Conservation (phyloP, 1,140 invertebrate species). For the Cyclargus thomasi region DNA sequence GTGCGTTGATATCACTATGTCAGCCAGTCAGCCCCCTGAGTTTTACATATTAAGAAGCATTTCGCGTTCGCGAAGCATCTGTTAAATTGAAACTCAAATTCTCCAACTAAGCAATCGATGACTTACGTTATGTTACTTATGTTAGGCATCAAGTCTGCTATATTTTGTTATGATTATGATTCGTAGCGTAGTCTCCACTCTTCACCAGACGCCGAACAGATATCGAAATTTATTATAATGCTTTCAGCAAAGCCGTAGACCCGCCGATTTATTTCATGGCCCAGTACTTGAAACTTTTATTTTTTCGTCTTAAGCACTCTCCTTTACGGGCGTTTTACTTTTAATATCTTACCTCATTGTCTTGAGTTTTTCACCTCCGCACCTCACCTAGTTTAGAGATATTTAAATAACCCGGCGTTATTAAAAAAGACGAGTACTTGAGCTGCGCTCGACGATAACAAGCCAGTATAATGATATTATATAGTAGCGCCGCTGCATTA, state of each 20-base stretch:
- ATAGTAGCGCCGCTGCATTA: not conserved
- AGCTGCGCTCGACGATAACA: conserved; percentile 3
- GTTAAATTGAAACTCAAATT: too few species aligned
- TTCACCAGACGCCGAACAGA: too few species aligned
- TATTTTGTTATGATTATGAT: too few species aligned
- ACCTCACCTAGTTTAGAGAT: conserved; percentile 21
- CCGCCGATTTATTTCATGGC: conserved; percentile 17
- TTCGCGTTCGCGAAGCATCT: too few species aligned
- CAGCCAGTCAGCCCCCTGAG: too few species aligned
- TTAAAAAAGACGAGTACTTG: conserved; percentile 15
- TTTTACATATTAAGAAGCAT: too few species aligned
- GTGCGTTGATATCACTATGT: too few species aligned
- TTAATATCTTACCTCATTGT: conserved; percentile 53
- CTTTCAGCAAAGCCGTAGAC: not conserved
- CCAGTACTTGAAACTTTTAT: conserved; percentile 19
- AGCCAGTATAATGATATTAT: conserved; percentile 7
- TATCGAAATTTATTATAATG: too few species aligned
- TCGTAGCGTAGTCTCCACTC: too few species aligned
- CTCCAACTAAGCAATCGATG: too few species aligned
- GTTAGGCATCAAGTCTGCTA: too few species aligned
- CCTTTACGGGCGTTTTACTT: conserved; percentile 54
- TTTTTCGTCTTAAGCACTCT: conserved; percentile 49
- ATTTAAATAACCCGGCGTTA: conserved; percentile 20
- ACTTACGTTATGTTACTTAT: too few species aligned
- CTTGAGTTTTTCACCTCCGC: conserved; percentile 28